Conservation (phyloP, 2,113 vertebrate species). For the Tapirus terrestris region DNA sequence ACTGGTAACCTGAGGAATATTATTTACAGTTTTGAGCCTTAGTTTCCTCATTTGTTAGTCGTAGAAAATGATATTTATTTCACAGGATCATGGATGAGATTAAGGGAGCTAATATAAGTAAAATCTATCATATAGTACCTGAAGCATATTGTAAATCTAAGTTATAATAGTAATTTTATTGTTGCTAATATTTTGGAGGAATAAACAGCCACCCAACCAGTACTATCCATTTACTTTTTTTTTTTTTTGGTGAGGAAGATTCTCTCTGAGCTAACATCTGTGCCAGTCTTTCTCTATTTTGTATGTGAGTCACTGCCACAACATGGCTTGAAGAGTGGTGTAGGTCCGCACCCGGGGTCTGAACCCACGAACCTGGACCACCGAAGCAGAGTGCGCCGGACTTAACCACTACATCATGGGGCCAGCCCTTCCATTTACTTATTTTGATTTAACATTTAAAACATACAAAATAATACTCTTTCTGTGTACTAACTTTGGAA, state of each 20-base stretch:
- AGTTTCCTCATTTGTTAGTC: background rate
- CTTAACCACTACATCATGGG: too few species aligned
- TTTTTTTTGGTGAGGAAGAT: too few species aligned
- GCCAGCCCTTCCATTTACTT: background rate
- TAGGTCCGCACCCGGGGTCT: too few species aligned
- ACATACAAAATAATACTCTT: background rate
- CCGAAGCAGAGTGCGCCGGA: too few species aligned
- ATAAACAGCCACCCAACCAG: background rate
- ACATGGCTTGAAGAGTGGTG: too few species aligned
- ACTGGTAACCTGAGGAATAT: background rate
- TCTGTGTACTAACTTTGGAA: background rate
- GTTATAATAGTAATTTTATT: background rate
- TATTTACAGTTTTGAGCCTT: background rate
- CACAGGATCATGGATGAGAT: background rate
- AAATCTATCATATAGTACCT: background rate
- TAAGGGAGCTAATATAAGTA: background rate
- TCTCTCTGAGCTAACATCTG: too few species aligned
- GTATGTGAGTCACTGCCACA: too few species aligned
- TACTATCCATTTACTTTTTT: background rate
- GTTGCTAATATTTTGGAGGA: background rate
- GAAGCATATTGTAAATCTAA: background rate
- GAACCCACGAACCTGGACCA: too few species aligned
- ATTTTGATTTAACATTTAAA: slow-evolving; percentile 16
- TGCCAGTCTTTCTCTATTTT: too few species aligned
- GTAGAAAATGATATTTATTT: background rate